Evolutionary conservation across 2,888 invertebrate species (phyloP), one percentile per base, ranked within the genome.

Genomic region (Dione juno): DNA sequence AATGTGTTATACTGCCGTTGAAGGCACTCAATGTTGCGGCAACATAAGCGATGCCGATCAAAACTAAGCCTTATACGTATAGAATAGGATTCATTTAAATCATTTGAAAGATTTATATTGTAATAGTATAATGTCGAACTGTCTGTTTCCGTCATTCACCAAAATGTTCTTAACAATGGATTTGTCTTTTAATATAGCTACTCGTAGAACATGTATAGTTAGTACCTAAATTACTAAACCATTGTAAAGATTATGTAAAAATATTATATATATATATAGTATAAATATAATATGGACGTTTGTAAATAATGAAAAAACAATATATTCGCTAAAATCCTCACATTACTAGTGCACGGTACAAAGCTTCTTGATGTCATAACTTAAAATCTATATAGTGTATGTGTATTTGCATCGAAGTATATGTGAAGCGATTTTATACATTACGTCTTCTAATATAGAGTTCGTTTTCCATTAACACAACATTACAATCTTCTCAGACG

Each of bases 1-100:
- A 80, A 85, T 84, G 85, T 84, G 84, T 86, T 86, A 88, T 85
- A 86, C 84, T 82, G 64, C 45, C 72, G 67, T 67, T 61, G 53
- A 84, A 82, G 82, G 79, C 80, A 78, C 79, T 77, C 80, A 78
- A 80, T 81, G 80, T 78, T 77, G 76, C 67, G 71, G 70, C 69
- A 37, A 61, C 59, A n/a, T 35, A 19, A 14, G 28, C n/a, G 21
- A 45, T 16, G 41, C 66, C 58, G 54, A 11, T 67, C 67, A 1
- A 74, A 59, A 57, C 41, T n/a, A 16, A 67, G 37, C 72, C 57
- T 61, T 74, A 67, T 7, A 1, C 11, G 8, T 61, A 14, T 3
- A 16, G 11, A 37, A 43, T 74, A 72, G 28, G 50, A 65, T 40
- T 13, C 57, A 57, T 9, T 13, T 16, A 35, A 11, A 35, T 59